Evolutionary conservation across 1,140 invertebrate species (phyloP).

Genomic region (Ruditapes philippinarum): DNA sequence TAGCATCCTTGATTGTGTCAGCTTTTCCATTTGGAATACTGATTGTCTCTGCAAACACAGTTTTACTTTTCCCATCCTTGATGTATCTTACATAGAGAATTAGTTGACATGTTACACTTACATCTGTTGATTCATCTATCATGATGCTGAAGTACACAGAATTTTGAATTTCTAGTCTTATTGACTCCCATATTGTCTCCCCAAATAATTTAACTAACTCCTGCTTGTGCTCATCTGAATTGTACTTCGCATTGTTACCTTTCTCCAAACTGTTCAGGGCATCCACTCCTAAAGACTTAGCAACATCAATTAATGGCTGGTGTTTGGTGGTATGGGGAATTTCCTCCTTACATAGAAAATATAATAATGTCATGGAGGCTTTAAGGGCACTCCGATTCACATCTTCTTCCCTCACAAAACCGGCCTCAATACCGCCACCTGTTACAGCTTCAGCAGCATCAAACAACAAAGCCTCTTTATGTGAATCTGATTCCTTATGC

Average conservation of each 20-base stretch:
- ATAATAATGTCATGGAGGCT: not conserved
- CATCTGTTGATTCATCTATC: conserved; percentile 38
- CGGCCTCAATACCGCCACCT: too few species aligned
- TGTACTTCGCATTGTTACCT: not conserved
- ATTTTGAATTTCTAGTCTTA: not conserved
- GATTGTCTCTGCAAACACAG: conserved; percentile 18
- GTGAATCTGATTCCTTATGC: not conserved
- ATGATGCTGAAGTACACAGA: conserved; percentile 22
- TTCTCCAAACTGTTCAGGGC: not conserved
- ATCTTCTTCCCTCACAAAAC: not conserved
- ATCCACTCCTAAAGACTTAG: not conserved
- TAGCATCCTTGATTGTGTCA: not conserved
- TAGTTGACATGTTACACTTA: conserved; percentile 9
- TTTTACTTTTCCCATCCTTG: not conserved
- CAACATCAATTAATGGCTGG: not conserved
- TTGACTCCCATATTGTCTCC: not conserved
- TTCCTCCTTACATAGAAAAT: not conserved
- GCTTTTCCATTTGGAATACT: conserved; percentile 35
- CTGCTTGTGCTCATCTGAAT: not conserved
- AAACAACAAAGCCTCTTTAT: not conserved
- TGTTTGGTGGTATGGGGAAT: not conserved
- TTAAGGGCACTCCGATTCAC: not conserved
- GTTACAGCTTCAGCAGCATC: not conserved
- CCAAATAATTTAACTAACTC: not conserved
- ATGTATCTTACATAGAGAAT: conserved; percentile 17